Base-by-base conservation (phyloP, 2,888 invertebrate species). In the Drosophila prostipennis region DNA sequence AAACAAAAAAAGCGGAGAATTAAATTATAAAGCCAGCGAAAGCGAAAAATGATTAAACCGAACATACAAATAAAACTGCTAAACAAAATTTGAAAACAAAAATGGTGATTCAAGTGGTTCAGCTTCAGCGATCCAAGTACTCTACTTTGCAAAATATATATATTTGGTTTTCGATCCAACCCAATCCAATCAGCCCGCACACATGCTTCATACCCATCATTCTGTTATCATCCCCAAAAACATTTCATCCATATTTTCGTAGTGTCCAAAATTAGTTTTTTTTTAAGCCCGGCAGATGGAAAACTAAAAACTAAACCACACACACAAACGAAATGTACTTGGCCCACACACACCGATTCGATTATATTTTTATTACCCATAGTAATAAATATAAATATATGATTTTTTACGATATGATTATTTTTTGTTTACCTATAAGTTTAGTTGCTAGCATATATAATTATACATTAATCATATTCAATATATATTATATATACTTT, bases 361-460 rank as follows among this genome's bases (percentile, higher is more conserved):
- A 49, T 63, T 63, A 37, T 64, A 26, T 43, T 63, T 63, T 49
- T 37, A 49, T 51, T 49, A 36, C 34, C 10, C 26, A 23, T 59
- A 26, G 53, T 36, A 74, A 57, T 37, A 51, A 32, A 48, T 43
- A 36, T 16, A 54, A 40, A 61, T 78, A 37, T 60, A 37, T 60
- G 39, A 58, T 60, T 60, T 58, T 42, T 45, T 57, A 64, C 64
- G 65, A 79, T 63, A 56, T 36, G 40, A 74, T 80, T 68, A 65
- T 68, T 77, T 77, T 77, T 70, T 74, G 51, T 77, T 74, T 79
- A 67, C 36, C 46, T 45, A 23, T 83, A 76, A 75, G 80, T 74
- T 80, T 40, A 48, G 52, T 43, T 77, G 60, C 11, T 73, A 67
- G 55, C 46, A 14, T 67, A 67, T 68, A 61, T 57, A 81, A 65